Evolutionary conservation across 2,888 invertebrate genomes (phyloP), one percentile per base, ranked within the genome.

Genomic region (Hypomecis punctinalis): DNA sequence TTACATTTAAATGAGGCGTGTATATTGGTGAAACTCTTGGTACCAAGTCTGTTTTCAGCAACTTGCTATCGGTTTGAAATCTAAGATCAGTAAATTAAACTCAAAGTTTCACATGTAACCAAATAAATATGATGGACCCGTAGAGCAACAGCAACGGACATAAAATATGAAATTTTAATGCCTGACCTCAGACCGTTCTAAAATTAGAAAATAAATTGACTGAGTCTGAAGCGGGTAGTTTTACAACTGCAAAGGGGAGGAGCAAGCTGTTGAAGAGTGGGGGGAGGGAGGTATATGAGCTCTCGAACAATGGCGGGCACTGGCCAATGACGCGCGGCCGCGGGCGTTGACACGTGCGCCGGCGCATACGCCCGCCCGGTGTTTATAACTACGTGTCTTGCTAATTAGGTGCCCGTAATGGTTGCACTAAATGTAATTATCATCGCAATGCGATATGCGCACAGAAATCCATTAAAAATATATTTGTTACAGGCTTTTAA

Each of bases 331-430:
- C 84, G 80, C 79, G 79, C 86, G 87, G 83, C 87, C 84, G 88
- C 89, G 91, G 90, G 77, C 90, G 84, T 88, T 90, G 91, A 91
- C 91, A 86, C 86, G 86, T 86, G 89, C 88, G 88, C 85, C 67
- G 64, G 82, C 85, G 84, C 84, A 80, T 69, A 70, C 66, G 68
- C 59, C 66, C 74, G 69, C 74, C 61, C 69, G 67, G 61, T 67
- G 53, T 52, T 43, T 47, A 45, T 53, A 36, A 13, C 53, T 40
- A 42, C 54, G 52, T 52, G 53, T 55, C 46, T 54, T 61, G 66
- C 64, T 72, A 71, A 72, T 72, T 71, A 71, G 49, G 9, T 33
- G 49, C 54, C 48, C n/a, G 37, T 51, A 49, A 60, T 54, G 48
- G 47, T 35, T 52, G 46, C 42, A 59, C 58, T 48, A 45, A 48